Conservation (phyloP, 2,888 invertebrate genomes). For the Halictus quadricinctus region DNA sequence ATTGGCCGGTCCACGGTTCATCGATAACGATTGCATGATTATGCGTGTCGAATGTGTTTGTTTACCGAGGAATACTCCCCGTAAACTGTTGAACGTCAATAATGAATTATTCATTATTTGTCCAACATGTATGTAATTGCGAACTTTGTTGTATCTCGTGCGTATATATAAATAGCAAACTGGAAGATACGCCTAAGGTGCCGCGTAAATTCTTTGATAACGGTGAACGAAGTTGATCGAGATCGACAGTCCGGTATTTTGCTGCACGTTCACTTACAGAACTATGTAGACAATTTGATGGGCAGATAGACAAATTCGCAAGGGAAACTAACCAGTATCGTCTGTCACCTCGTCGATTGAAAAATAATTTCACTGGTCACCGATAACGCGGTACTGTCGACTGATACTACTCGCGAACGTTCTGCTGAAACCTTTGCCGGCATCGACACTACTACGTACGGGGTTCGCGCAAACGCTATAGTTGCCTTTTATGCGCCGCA, state of each 20-base stretch:
- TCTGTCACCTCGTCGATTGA: constrained; percentile 16
- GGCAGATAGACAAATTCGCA: background rate
- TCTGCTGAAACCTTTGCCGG: constrained; percentile 34
- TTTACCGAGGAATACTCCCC: background rate
- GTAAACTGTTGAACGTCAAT: background rate
- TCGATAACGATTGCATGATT: background rate
- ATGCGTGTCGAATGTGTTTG: background rate
- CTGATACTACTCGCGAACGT: constrained; percentile 3
- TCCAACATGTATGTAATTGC: background rate
- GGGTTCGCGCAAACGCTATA: constrained; percentile 48
- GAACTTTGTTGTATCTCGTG: background rate
- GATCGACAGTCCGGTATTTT: background rate
- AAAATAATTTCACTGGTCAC: constrained; percentile 27
- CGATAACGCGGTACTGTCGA: constrained; percentile 12
- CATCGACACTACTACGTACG: constrained; percentile 16
- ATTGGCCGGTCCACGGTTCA: background rate
- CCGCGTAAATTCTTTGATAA: background rate
- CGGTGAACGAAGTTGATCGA: background rate
- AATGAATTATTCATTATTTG: background rate
- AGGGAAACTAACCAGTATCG: background rate
- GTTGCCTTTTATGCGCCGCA: constrained; percentile 36
- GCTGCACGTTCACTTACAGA: background rate
- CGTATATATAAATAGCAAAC: background rate
- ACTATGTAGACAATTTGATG: background rate
- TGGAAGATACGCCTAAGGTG: background rate